A percentile compares a stretch with the other conserved stretches of the same genome.
These are phyloP conservation scores for Andrena hattorfiana DNA, from an alignment of 2,888 invertebrate species.

Conservation along the genomic window DNA sequence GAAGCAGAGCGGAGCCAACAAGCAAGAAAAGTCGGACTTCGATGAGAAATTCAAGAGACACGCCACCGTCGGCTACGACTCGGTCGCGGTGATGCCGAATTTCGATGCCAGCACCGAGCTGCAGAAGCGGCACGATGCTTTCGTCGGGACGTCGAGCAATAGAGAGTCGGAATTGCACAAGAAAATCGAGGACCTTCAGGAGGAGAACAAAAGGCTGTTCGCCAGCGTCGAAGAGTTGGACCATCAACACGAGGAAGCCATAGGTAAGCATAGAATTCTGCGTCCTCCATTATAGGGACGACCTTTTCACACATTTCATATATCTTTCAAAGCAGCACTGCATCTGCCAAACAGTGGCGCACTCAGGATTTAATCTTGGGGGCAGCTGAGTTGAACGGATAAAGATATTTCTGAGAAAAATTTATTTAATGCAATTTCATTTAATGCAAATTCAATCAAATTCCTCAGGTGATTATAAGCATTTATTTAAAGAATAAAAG, in stretches of 20 bases:
- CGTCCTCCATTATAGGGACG: background rate
- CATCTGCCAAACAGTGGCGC: too few species aligned
- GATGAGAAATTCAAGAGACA: slow-evolving; percentile 71
- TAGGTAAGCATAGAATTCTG: slow-evolving; percentile 82
- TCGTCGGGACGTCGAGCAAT: slow-evolving; percentile 56
- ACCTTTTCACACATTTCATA: background rate
- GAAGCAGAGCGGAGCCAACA: slow-evolving; percentile 49
- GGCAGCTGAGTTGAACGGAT: too few species aligned
- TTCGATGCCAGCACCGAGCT: slow-evolving; percentile 61
- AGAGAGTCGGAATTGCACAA: slow-evolving; percentile 82
- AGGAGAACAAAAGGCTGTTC: slow-evolving; percentile 87
- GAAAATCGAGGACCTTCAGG: slow-evolving; percentile 86
- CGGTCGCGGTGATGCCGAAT: slow-evolving; percentile 64
- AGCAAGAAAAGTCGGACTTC: slow-evolving; percentile 74
- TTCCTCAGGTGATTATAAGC: too few species aligned
- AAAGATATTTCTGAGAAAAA: too few species aligned
- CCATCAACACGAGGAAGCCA: slow-evolving; percentile 90
- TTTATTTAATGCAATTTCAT: too few species aligned
- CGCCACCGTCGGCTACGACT: slow-evolving; percentile 66
- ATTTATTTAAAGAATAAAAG: too few species aligned
- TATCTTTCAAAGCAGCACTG: background rate
- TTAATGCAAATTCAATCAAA: too few species aligned
- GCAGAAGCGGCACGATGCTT: slow-evolving; percentile 60
- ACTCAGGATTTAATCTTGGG: too few species aligned
- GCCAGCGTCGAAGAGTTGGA: slow-evolving; percentile 90